Percentiles rank a stretch among this genome's conserved stretches.
Conservation (phyloP, 2,888 invertebrate genomes). For the Caenorhabditis virilis region DNA sequence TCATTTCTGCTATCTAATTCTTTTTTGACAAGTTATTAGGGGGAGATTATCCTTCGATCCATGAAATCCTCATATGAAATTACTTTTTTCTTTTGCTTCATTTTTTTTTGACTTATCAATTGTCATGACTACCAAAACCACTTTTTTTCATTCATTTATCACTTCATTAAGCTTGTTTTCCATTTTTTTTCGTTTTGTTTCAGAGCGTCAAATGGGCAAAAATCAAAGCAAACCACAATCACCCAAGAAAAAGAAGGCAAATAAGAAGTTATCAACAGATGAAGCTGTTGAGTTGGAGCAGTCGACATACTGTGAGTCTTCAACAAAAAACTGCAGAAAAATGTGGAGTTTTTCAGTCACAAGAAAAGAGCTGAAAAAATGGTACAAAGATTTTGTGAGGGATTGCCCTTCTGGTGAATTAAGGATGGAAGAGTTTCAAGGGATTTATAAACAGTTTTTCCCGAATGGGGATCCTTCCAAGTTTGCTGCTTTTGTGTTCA, state of each 20-base stretch:
- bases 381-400: slow-evolving; percentile 71
- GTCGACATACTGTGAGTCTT: slow-evolving; percentile 63
- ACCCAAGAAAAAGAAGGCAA: slow-evolving; percentile 61
- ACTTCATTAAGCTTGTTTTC: too few species aligned
- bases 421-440: slow-evolving; percentile 69
- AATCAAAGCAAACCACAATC: slow-evolving; percentile 49
- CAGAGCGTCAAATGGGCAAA: slow-evolving; percentile 54
- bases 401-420: slow-evolving; percentile 71
- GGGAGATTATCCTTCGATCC: too few species aligned
- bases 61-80: too few species aligned
- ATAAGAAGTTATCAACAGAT: slow-evolving; percentile 60
- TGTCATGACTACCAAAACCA: too few species aligned
- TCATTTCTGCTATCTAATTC: too few species aligned
- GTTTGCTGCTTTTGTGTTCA: slow-evolving; percentile 95
- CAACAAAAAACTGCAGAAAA: too few species aligned
- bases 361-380: slow-evolving; percentile 70
- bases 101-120: too few species aligned
- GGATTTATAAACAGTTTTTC: slow-evolving; percentile 91
- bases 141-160: too few species aligned
- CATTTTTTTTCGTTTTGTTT: too few species aligned
- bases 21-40: too few species aligned
- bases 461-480: slow-evolving; percentile 98
- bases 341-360: slow-evolving; percentile 67
- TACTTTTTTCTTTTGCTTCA: too few species aligned
- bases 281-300: slow-evolving; percentile 60